Conservation (phyloP, 92 coral and sea anemone species). For the Phenganax marumi region DNA sequence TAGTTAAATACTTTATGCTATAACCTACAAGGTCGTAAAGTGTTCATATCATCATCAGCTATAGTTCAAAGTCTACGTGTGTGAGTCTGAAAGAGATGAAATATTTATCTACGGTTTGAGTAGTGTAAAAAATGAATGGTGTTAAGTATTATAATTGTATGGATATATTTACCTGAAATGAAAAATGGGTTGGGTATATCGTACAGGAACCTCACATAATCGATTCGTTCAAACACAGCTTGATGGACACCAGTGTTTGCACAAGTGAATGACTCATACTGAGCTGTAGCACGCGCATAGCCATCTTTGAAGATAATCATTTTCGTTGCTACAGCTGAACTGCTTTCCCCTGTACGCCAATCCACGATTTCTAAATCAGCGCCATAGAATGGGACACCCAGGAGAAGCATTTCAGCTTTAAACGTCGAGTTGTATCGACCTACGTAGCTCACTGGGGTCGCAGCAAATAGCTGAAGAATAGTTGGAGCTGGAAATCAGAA, state of each 20-base stretch:
- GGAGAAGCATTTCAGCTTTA: conserved; percentile 11
- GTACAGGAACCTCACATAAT: not conserved
- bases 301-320: not conserved
- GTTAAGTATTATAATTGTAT: not conserved
- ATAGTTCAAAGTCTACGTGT: not conserved
- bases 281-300: not conserved
- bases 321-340: not conserved
- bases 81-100: not conserved
- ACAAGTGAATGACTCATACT: not conserved
- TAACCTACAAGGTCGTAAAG: not conserved
- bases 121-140: not conserved
- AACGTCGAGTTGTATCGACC: not conserved
- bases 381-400: not conserved
- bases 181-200: not conserved
- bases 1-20: too few relatives aligned
- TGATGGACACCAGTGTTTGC: conserved; percentile 19
- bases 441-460: not conserved
- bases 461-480: not conserved
- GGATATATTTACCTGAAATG: conserved; percentile 8
- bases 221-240: not conserved
- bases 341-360: not conserved
- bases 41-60: not conserved
- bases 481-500: not conserved
- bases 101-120: not conserved
- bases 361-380: conserved; percentile 6